Conservation (phyloP, 1,140 invertebrate genomes). For the Drosophila tropicalis region DNA sequence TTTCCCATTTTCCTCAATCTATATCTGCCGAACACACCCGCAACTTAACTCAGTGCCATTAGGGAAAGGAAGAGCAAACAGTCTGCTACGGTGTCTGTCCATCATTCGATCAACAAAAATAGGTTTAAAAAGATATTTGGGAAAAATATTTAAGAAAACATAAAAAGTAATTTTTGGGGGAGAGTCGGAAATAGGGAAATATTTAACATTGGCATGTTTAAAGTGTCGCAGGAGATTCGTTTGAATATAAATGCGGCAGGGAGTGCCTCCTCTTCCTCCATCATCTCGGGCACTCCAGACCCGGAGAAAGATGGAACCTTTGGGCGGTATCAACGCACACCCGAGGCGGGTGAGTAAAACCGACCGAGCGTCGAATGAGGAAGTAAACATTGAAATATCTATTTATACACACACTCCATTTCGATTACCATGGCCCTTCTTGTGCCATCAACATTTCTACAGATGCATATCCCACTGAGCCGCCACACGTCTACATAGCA, state of each 20-base stretch:
- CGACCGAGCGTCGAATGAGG: constrained; percentile 36
- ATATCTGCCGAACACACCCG: constrained; percentile 8
- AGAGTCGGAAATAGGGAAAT: constrained; percentile 2
- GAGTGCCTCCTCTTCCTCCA: constrained; percentile 7
- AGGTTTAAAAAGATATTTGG: constrained; percentile 10
- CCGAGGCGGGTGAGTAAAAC: constrained; percentile 74
- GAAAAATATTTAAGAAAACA: constrained; percentile 39
- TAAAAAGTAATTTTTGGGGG: constrained; percentile 28
- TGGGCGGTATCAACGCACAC: constrained; percentile 80
- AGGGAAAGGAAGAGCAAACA: constrained; percentile 47
- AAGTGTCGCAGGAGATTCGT: constrained; percentile 80
- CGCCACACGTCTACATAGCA: constrained; percentile 66
- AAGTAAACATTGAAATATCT: constrained; percentile 57
- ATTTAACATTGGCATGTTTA: constrained; percentile 65
- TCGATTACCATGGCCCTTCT: background rate
- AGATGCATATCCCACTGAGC: constrained; percentile 77
- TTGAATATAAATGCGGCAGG: constrained; percentile 59
- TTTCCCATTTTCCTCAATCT: constrained; percentile 18
- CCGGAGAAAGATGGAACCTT: constrained; percentile 70
- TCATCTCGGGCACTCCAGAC: constrained; percentile 33
- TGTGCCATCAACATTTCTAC: background rate
- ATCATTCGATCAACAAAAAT: constrained; percentile 40
- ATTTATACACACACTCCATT: constrained; percentile 36
- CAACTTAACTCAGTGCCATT: constrained; percentile 45
- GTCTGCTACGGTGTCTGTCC: constrained; percentile 29